These are phyloP conservation scores for Diplazon laetatorius DNA, from an alignment of 2,888 invertebrate genomes.

Conservation along the genomic window DNA sequence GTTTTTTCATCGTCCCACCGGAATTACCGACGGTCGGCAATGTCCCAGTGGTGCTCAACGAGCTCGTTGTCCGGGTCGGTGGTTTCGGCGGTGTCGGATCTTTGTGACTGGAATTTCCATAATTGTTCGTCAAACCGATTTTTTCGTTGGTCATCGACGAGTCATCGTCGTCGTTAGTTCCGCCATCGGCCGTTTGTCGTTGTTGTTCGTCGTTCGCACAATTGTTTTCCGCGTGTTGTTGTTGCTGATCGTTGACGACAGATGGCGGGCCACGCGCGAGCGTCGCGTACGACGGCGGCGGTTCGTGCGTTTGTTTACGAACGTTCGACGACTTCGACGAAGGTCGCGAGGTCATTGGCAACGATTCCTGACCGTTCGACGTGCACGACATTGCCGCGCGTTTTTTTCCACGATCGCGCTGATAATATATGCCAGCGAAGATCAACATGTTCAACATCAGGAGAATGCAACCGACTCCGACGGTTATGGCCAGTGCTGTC, in stretches of 20 bases:
- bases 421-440: slow-evolving; percentile 90
- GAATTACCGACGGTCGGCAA: slow-evolving; percentile 55
- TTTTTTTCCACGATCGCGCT: slow-evolving; percentile 85
- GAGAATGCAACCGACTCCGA: slow-evolving; percentile 89
- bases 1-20: slow-evolving; percentile 87
- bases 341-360: slow-evolving; percentile 80
- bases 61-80: slow-evolving; percentile 78
- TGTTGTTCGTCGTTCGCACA: too few relatives aligned
- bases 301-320: slow-evolving; percentile 79
- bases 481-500: slow-evolving; percentile 90
- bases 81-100: slow-evolving; percentile 77
- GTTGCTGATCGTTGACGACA: slow-evolving; percentile 63
- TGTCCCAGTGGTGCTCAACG: slow-evolving; percentile 64
- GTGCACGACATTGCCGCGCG: slow-evolving; percentile 76
- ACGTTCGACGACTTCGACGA: slow-evolving; percentile 77
- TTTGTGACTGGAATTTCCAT: slow-evolving; percentile 68
- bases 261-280: slow-evolving; percentile 81
- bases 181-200: slow-evolving; percentile 28
- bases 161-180: slow-evolving; percentile 47
- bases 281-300: slow-evolving; percentile 84
- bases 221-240: slow-evolving; percentile 31
- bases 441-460: slow-evolving; percentile 89
- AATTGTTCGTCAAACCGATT: slow-evolving; percentile 49
- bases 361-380: slow-evolving; percentile 78
- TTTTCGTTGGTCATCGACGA: slow-evolving; percentile 20